Evolutionary conservation across 2,797 vertebrate species (phyloP).

Genomic region (Sebastiscus albofasciatus): DNA sequence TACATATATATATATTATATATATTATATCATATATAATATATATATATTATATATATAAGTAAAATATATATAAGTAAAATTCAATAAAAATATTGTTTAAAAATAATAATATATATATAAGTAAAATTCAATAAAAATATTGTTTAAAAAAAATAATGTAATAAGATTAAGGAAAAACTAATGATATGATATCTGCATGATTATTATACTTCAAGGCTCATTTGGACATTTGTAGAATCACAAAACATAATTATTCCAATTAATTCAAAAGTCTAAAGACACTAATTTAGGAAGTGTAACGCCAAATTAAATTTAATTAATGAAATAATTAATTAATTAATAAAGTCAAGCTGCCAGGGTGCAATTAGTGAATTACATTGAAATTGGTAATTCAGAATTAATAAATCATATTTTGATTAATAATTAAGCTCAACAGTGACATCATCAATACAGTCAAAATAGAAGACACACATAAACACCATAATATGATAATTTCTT

Average conservation of each 20-base stretch:
- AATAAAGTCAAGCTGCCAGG: not conserved
- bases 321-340: not conserved
- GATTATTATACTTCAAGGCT: not conserved
- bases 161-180: not conserved
- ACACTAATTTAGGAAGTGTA: not conserved
- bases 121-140: too few relatives aligned
- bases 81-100: too few relatives aligned
- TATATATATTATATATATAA: too few relatives aligned
- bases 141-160: not conserved
- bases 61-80: fast-evolving
- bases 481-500: not conserved
- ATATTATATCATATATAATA: too few relatives aligned
- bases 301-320: not conserved
- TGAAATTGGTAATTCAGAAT: not conserved
- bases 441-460: not conserved
- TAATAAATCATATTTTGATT: not conserved
- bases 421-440: not conserved
- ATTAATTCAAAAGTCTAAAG: not conserved
- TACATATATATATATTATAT: fast-evolving
- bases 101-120: fast-evolving
- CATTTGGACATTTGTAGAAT: not conserved
- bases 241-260: not conserved
- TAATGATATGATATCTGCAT: too few relatives aligned
- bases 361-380: not conserved
- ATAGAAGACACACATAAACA: not conserved